Conservation (phyloP, 2,888 invertebrate genomes). For the Pegoplata infirma region DNA sequence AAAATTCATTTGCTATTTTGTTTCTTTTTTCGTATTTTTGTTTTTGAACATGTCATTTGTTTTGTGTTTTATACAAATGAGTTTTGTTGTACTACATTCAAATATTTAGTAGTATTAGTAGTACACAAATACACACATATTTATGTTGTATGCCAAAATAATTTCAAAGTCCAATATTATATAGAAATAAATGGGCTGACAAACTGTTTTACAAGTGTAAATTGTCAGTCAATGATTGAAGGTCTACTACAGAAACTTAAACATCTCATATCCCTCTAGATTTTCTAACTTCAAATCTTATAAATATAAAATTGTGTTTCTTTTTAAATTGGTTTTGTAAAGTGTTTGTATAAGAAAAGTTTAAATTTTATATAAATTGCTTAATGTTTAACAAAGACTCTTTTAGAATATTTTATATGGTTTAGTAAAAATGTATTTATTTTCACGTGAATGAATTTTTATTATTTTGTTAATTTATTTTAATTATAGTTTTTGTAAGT, state of each 20-base stretch:
- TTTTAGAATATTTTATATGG: not conserved
- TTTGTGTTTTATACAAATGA: conserved; percentile 36
- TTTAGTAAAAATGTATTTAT: not conserved
- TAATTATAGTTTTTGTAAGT: not conserved
- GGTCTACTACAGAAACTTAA: not conserved
- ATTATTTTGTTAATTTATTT: conserved; percentile 16
- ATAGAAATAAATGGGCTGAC: conserved; percentile 55
- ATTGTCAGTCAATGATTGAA: conserved; percentile 47
- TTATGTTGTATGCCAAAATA: conserved; percentile 26
- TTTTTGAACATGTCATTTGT: conserved; percentile 37
- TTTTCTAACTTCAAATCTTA: no score
- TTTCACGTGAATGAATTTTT: conserved; percentile 8
- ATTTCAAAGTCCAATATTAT: conserved; percentile 24
- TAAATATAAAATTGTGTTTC: not conserved
- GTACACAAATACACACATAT: not conserved
- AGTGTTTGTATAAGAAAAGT: no score
- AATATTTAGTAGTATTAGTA: no score
- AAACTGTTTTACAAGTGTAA: conserved; percentile 61
- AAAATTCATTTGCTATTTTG: conserved; percentile 45
- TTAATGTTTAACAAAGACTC: not conserved
- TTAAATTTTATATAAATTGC: no score
- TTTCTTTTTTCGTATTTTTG: no score
- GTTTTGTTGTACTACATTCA: conserved; percentile 23
- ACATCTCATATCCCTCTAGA: not conserved
- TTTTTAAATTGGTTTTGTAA: not conserved